phyloP scores from a whole-genome alignment of 2,888 invertebrate genomes.

The Dryomyza anilis region DNA sequence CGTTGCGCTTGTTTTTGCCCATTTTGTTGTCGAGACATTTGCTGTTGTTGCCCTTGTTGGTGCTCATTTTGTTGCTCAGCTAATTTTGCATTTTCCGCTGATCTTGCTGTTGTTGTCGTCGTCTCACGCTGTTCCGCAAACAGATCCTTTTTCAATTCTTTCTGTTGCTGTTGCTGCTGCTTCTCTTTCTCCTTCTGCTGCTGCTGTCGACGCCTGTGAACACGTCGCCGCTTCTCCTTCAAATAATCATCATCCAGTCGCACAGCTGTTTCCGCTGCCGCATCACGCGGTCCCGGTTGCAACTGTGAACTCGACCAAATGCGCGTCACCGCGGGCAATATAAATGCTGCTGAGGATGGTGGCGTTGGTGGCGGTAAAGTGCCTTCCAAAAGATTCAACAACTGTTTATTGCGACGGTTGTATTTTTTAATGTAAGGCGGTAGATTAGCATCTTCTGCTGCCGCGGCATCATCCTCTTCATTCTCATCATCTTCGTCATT shows the following conservation, averaged over 20 bases:
- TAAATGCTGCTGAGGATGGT: slow-evolving; percentile 34
- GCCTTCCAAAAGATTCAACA: slow-evolving; percentile 57
- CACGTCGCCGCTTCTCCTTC: slow-evolving; percentile 51
- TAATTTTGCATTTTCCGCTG: slow-evolving; percentile 31
- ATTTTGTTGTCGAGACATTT: slow-evolving; percentile 24
- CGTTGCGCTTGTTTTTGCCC: neutral
- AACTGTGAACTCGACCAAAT: slow-evolving; percentile 45
- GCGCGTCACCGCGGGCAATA: slow-evolving; percentile 20
- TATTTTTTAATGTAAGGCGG: slow-evolving; percentile 60
- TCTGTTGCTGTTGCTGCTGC: slow-evolving; percentile 1
- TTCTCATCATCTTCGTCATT: slow-evolving; percentile 42
- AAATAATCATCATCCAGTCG: slow-evolving; percentile 51
- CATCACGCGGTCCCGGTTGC: slow-evolving; percentile 47
- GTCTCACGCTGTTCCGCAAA: slow-evolving; percentile 42
- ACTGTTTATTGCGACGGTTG: slow-evolving; percentile 58
- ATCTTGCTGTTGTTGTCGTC: slow-evolving; percentile 25
- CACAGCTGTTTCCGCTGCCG: slow-evolving; percentile 25
- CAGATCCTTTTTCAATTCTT: slow-evolving; percentile 44
- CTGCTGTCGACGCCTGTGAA: slow-evolving; percentile 37
- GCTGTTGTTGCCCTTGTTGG: slow-evolving; percentile 20
- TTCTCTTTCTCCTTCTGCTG: slow-evolving; percentile 3
- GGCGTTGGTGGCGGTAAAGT: slow-evolving; percentile 50
- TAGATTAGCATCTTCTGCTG: slow-evolving; percentile 49
- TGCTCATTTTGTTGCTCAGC: no score
- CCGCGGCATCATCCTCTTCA: slow-evolving; percentile 44